Evolutionary conservation across 2,888 invertebrate species (phyloP), one percentile per base, ranked within the genome.

Genomic region (Tenthredo distinguenda): DNA sequence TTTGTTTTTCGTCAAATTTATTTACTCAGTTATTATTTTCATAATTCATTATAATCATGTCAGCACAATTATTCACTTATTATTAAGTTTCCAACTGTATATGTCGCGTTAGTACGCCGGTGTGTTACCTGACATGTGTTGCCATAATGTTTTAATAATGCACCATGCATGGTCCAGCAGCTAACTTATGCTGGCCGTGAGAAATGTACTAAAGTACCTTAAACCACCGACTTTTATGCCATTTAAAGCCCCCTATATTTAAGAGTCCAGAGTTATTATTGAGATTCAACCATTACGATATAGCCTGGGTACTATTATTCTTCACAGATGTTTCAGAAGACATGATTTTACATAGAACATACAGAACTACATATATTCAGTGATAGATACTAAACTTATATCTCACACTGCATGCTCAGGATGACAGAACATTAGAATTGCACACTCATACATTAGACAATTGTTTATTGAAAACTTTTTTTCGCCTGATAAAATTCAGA

Each of bases 121-220:
- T 62, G 21, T 40, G 40, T 81, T 37, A 81, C 62, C 62, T 81
- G 58, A 40, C 58, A 62, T 81, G 37, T 81, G 34, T 62, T 81
- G 81, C 81, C 81, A 81, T 81, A 58, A 81, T 55, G 50, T 77
- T 55, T 47, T 55, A 77, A 77, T 40, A 55, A 77, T 62, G 62
- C 58, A 81, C 55, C 50, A 31, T 55, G 31, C 31, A 18, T 31
- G 15, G 47, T 47, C 77, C 12, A 81, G 12, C 58, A 40, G 18
- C 62, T 37, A 21, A 55, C 50, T 77, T 40, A 18, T 34, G 15
- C 21, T 81, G 40, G 62, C 62, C 37, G 62, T 15, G 37, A 58
- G 15, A 62, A 21, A 74, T 74, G 72, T 74, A 81, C 81, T 37
- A 81, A 18, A 81, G 81, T 81, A 62, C 58, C 26, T 81, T 62